phyloP scores from a whole-genome alignment of 2,113 vertebrate genomes.

The Esox niger region DNA sequence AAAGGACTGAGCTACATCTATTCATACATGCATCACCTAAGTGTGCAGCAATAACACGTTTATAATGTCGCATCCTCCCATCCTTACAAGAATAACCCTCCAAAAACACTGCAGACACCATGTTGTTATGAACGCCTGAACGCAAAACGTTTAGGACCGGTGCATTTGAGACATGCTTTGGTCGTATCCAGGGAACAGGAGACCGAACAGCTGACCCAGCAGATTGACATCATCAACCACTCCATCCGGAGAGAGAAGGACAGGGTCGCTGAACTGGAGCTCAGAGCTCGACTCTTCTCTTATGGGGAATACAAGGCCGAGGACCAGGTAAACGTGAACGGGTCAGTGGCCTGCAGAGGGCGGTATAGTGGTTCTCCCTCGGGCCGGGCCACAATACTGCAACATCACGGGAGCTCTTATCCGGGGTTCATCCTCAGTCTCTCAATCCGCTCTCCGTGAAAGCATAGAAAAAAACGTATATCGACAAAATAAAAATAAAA shows the following conservation, averaged over 20 bases:
- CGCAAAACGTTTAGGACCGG: background rate
- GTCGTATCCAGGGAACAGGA: slow-evolving; percentile 73
- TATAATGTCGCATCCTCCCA: background rate
- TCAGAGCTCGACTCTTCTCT: slow-evolving; percentile 74
- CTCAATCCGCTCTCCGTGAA: no score
- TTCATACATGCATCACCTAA: background rate
- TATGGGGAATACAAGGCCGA: slow-evolving; percentile 59
- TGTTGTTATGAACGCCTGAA: background rate
- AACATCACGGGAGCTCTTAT: no score
- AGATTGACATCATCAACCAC: slow-evolving; percentile 64
- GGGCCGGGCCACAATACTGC: no score
- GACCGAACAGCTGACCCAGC: slow-evolving; percentile 68
- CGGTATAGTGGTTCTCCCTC: no score
- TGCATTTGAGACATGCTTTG: background rate
- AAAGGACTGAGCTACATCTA: background rate
- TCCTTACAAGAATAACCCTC: no score
- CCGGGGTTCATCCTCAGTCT: no score
- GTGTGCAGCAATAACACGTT: background rate
- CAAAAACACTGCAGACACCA: no score
- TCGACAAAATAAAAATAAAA: no score
- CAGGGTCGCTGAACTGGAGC: slow-evolving; percentile 70
- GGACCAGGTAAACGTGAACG: background rate
- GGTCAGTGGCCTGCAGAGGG: background rate
- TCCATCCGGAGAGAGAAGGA: slow-evolving; percentile 74
- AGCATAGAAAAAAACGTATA: no score